Percentiles rank a stretch among this genome's conserved stretches.
Evolutionary conservation across 2,797 vertebrate genomes (phyloP).

Genomic region (Danio jaintianensis): DNA sequence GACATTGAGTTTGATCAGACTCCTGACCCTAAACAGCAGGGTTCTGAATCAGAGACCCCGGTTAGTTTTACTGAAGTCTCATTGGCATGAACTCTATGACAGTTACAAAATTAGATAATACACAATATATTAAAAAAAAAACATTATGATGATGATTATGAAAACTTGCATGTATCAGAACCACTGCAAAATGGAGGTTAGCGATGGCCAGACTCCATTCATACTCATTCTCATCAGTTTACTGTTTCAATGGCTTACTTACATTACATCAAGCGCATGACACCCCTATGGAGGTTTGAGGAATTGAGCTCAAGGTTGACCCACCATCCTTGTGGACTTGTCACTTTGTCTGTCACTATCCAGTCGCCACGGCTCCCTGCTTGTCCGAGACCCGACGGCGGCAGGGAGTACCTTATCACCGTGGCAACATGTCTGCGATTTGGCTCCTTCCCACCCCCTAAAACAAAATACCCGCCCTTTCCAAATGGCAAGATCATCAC

Average conservation of each 20-base stretch:
- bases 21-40: constrained; percentile 87
- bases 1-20: constrained; percentile 99
- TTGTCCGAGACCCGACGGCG: constrained; percentile 87
- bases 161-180: constrained; percentile 12
- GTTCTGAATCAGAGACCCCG: constrained; percentile 83
- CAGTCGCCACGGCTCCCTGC: constrained; percentile 83
- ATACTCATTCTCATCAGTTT: neutral
- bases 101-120: neutral
- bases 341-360: constrained; percentile 87
- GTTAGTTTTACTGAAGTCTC: constrained; percentile 76
- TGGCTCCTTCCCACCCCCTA: constrained; percentile 72
- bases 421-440: constrained; percentile 91
- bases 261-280: neutral
- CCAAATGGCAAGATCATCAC: constrained; percentile 74
- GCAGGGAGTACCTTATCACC: constrained; percentile 89
- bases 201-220: neutral
- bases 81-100: constrained; percentile 37
- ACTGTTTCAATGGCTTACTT: constrained; percentile 14
- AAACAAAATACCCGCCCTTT: constrained; percentile 59
- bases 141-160: neutral
- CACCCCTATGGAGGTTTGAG: constrained; percentile 15
- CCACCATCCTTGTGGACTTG: constrained; percentile 67
- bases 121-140: too few species aligned
- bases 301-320: constrained; percentile 49
- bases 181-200: neutral